Evolutionary conservation across 2,797 vertebrate species (phyloP).

Genomic region (Vespertilio murinus): DNA sequence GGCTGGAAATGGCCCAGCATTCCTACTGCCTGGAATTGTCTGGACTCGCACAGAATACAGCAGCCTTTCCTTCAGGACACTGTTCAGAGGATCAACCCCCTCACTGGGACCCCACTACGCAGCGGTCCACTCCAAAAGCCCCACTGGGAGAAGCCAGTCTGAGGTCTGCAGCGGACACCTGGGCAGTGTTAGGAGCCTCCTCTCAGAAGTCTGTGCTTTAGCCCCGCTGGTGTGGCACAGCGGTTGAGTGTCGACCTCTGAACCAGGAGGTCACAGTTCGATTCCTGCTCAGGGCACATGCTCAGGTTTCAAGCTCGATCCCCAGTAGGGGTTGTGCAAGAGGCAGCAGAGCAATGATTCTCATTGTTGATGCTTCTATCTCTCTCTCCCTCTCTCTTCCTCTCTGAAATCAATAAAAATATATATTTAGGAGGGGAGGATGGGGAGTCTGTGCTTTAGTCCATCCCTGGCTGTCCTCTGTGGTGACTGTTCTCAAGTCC

Average conservation of each 20-base stretch:
- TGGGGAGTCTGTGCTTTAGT: neutral
- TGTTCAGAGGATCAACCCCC: neutral
- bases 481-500: neutral
- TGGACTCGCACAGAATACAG: neutral
- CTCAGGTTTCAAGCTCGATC: no score
- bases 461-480: neutral
- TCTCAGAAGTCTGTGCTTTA: neutral
- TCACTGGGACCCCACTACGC: neutral
- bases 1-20: neutral
- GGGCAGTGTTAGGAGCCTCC: neutral
- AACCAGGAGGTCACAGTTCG: no score
- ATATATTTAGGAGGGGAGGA: no score
- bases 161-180: neutral
- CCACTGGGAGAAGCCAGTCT: neutral
- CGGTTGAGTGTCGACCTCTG: no score
- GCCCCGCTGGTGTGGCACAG: no score
- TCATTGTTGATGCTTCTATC: no score
- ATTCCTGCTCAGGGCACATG: no score
- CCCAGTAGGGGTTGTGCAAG: no score
- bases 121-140: neutral
- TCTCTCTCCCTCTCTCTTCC: no score
- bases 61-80: neutral
- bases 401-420: no score
- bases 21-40: neutral
- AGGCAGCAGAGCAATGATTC: no score